Evolutionary conservation across 2,888 invertebrate genomes (phyloP).

Genomic region (Capitulum mitella): DNA sequence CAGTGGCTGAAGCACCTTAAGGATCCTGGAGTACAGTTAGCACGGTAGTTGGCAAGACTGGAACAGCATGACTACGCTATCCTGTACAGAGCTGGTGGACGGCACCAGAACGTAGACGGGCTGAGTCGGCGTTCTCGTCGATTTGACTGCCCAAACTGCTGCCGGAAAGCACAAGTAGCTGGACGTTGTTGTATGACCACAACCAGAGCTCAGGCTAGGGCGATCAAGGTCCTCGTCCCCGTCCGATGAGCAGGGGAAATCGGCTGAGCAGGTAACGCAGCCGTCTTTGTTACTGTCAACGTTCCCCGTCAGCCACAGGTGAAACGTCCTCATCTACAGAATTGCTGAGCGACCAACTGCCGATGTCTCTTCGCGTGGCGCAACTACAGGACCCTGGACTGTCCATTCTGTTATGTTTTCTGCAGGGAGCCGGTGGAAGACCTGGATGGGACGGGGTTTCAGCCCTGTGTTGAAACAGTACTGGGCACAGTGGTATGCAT

Average conservation of each 20-base stretch:
- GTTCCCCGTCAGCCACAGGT: neutral
- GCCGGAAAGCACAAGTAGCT: neutral
- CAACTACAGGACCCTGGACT: neutral
- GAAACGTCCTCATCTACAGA: neutral
- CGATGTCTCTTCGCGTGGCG: neutral
- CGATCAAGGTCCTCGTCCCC: too few species aligned
- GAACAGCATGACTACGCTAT: neutral
- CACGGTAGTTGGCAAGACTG: constrained; percentile 15
- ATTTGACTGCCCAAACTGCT: neutral
- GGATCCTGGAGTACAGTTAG: constrained; percentile 12
- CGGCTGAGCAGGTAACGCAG: too few species aligned
- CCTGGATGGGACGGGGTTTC: too few species aligned
- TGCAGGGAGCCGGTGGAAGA: too few species aligned
- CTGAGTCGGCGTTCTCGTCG: neutral
- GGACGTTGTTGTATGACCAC: neutral
- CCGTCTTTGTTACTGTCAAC: too few species aligned
- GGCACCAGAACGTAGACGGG: neutral
- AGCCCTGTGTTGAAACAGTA: neutral
- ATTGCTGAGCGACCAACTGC: too few species aligned
- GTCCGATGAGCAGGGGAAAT: too few species aligned
- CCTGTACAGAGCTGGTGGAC: neutral
- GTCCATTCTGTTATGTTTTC: too few species aligned
- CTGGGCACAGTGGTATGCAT: neutral
- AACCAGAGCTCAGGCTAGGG: too few species aligned
- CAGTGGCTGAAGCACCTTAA: constrained; percentile 27